These are phyloP conservation scores for Apeira syringaria DNA, from an alignment of 2,888 invertebrate species.

Conservation along the genomic window DNA sequence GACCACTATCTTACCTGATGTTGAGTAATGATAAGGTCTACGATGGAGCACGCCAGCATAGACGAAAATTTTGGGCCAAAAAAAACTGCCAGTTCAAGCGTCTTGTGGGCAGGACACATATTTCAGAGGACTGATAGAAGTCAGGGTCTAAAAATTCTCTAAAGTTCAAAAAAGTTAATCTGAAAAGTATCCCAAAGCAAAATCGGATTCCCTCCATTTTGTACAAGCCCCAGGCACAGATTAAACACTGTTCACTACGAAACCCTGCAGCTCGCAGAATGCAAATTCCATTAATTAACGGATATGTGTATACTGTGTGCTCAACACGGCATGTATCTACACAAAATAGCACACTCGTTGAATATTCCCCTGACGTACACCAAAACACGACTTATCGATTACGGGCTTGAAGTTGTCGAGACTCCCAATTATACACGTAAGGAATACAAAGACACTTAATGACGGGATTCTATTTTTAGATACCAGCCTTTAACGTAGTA, in stretches of 20 bases:
- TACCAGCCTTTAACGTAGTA: not conserved
- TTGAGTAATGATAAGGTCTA: too few species aligned
- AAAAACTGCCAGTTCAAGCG: too few species aligned
- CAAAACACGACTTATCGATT: slow-evolving; percentile 66
- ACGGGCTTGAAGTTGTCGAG: slow-evolving; percentile 55
- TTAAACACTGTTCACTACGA: slow-evolving; percentile 11
- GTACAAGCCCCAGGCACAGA: slow-evolving; percentile 5
- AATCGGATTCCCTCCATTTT: slow-evolving; percentile 7
- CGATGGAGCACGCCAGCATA: too few species aligned
- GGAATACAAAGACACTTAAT: slow-evolving; percentile 13
- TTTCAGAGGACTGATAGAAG: too few species aligned
- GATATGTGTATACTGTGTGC: slow-evolving; percentile 25
- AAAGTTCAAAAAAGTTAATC: too few species aligned
- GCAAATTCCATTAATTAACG: slow-evolving; percentile 54
- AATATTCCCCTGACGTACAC: slow-evolving; percentile 39
- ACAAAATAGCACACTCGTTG: slow-evolving; percentile 18
- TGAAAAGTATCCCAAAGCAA: slow-evolving; percentile 22
- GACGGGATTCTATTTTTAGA: slow-evolving; percentile 9
- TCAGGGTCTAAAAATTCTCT: too few species aligned
- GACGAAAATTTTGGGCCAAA: too few species aligned
- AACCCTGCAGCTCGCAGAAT: slow-evolving; percentile 34
- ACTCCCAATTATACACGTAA: slow-evolving; percentile 13
- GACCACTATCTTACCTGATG: too few species aligned
- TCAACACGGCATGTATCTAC: slow-evolving; percentile 23
- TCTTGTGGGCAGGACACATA: too few species aligned